A percentile compares a stretch with the other conserved stretches of the same genome.
These are phyloP conservation scores for Synaphobranchus kaupii DNA, from an alignment of 2,797 vertebrate species.

Conservation along the genomic window DNA sequence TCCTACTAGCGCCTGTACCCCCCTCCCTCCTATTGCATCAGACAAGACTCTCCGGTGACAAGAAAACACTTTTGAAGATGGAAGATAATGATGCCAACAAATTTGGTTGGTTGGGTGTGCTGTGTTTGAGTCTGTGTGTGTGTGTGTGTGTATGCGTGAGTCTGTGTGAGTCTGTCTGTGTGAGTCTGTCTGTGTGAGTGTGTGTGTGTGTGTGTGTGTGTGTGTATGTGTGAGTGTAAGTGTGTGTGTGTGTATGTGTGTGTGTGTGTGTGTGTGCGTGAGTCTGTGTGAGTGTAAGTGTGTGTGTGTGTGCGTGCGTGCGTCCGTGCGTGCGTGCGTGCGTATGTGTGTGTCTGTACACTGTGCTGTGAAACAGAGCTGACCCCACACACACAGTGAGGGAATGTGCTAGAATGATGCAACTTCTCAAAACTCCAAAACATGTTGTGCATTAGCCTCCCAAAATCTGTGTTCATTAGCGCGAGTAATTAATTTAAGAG, in stretches of 20 bases:
- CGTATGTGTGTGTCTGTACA: not conserved
- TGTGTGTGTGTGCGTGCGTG: not conserved
- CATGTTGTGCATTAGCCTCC: slow-evolving; percentile 51
- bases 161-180: too few relatives aligned
- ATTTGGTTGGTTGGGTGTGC: not conserved
- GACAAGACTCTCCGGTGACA: not conserved
- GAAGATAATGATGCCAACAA: not conserved
- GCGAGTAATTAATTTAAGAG: slow-evolving; percentile 64
- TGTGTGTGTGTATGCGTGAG: too few relatives aligned
- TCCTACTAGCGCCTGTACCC: not conserved
- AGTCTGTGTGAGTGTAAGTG: not conserved
- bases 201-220: too few relatives aligned
- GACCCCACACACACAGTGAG: not conserved
- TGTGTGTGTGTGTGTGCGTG: not conserved
- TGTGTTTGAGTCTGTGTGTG: too few relatives aligned
- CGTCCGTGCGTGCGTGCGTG: not conserved
- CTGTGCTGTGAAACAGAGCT: not conserved
- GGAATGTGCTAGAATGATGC: not conserved
- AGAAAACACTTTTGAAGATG: not conserved
- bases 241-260: too few relatives aligned
- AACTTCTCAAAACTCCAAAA: not conserved
- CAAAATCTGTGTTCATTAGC: slow-evolving; percentile 62
- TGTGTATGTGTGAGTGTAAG: too few relatives aligned
- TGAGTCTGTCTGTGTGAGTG: too few relatives aligned
- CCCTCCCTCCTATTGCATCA: too few relatives aligned